Conservation (phyloP, 2,797 vertebrate species). For the Acomys russatus region DNA sequence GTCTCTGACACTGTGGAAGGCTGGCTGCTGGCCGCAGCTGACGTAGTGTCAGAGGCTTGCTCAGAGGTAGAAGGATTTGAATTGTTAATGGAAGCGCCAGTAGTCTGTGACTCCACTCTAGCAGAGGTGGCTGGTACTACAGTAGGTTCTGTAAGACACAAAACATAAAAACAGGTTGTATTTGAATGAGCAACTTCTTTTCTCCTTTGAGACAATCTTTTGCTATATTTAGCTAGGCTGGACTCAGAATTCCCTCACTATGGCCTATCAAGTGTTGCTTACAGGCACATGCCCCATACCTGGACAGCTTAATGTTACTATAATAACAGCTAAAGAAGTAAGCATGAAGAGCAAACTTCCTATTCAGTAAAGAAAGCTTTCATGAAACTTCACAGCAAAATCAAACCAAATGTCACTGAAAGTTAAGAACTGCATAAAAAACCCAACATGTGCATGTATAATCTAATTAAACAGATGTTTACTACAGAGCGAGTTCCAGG, state of each 20-base stretch:
- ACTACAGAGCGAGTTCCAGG: not conserved
- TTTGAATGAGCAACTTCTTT: not conserved
- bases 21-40: conserved; percentile 92
- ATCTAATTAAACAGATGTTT: not conserved
- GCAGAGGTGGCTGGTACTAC: conserved; percentile 96
- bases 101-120: conserved; percentile 92
- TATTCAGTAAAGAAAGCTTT: conserved; percentile 35
- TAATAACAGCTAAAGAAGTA: not conserved
- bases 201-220: not conserved
- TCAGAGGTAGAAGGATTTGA: conserved; percentile 96
- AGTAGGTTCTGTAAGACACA: conserved; percentile 92
- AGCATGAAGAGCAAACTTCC: conserved; percentile 63
- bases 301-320: conserved; percentile 27
- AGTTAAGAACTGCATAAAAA: conserved; percentile 27
- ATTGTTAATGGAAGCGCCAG: conserved; percentile 93
- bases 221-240: not conserved
- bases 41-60: conserved; percentile 93
- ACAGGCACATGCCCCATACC: not conserved
- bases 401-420: conserved; percentile 39
- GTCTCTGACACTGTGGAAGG: conserved; percentile 89
- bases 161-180: conserved; percentile 46
- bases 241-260: not conserved
- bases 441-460: not conserved
- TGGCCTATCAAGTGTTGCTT: not conserved
- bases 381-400: conserved; percentile 22